Base-by-base conservation (phyloP, 2,888 invertebrate species). In the Microchrysa polita region DNA sequence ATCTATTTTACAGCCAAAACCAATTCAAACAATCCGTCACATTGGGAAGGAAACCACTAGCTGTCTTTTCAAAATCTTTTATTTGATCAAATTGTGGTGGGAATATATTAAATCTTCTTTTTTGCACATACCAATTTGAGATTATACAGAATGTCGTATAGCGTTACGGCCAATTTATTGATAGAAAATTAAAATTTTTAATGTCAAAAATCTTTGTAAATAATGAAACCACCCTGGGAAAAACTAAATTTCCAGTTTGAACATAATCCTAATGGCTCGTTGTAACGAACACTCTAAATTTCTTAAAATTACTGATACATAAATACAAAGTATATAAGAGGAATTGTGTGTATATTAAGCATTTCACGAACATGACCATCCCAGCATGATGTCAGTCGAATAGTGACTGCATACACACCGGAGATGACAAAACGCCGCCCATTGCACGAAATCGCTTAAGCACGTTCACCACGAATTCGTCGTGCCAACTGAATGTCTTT, bases 401-500 rank as follows among this genome's bases (percentile, higher is more conserved):
- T 18, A 10, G 7, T 23, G 14, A 2, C 5, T 12, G 23, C 23
- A 23, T 59, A 23, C 10, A 12, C 23, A 12, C n/a, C 1, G 61
- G 40, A 16, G 18, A n/a, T 65, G 22, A 16, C 5, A 20, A 16
- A 20, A 10, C 18, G 55, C 10, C 34, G 40, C 23, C 67, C 48
- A 52, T 67, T 48, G 67, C n/a, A 52, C 67, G 53, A 2, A 23
- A 40, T 16, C 27, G 81, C 80, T 92, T 94, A 95, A 89, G 94
- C 94, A 86, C 96, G 92, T 88, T 97, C 96, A 79, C 97, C 97
- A 84, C 97, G 93, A 87, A 97, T 97, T 89, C 97, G 92, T 84
- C 96, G 92, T 76, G 97, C 97, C 85, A 97, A 89, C 86, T 97
- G 96, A 83, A 97, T 97, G 85, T 97, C 97, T 87, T 97, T 97